Conservation (phyloP, 2,888 invertebrate species). For the Acronicta alni region DNA sequence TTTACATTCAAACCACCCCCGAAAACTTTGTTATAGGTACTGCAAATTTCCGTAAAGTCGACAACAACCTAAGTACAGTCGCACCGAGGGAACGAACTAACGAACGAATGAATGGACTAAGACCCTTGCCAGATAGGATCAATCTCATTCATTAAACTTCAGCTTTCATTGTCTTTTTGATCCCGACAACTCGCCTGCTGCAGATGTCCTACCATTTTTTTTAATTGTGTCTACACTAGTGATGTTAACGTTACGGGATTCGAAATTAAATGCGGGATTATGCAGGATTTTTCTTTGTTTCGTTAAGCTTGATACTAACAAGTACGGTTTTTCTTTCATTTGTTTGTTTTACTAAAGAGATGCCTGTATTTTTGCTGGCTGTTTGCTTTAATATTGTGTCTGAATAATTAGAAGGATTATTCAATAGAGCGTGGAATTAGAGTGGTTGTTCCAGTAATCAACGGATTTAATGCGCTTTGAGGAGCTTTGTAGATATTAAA, state of each 20-base stretch:
- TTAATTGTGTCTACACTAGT: slow-evolving; percentile 45
- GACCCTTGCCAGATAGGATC: slow-evolving; percentile 41
- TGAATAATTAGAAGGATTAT: slow-evolving; percentile 6
- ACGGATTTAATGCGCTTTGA: not conserved
- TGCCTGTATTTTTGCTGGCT: not conserved
- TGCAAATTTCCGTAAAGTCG: slow-evolving; percentile 41
- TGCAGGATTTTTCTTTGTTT: slow-evolving; percentile 11
- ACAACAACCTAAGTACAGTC: slow-evolving; percentile 13
- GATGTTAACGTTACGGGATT: slow-evolving; percentile 33
- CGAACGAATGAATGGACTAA: slow-evolving; percentile 21
- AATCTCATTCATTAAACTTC: slow-evolving; percentile 52
- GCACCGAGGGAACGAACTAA: not conserved
- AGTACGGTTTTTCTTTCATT: slow-evolving; percentile 2
- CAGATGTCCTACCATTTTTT: slow-evolving; percentile 46
- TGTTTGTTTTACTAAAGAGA: slow-evolving; percentile 7
- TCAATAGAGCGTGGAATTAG: not conserved
- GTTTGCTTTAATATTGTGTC: slow-evolving; percentile 4
- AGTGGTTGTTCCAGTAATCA: slow-evolving; percentile 3
- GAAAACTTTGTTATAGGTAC: slow-evolving; percentile 43
- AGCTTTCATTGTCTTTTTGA: slow-evolving; percentile 45
- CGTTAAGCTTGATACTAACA: slow-evolving; percentile 1
- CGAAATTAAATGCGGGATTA: slow-evolving; percentile 11
- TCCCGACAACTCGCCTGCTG: slow-evolving; percentile 40
- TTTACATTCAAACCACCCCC: slow-evolving; percentile 27
- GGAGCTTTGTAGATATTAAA: not conserved